A percentile compares a stretch with the other conserved stretches of the same genome.
phyloP scores from a whole-genome alignment of 1,140 invertebrate genomes.

The silkworm (Bombyx mori) region ASM3026992v2 NC_085118.1:5506001-5506500 shows the following conservation, averaged over 20 bases:
- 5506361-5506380: constrained; percentile 37
- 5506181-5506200: constrained; percentile 65
- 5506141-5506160: constrained; percentile 6
- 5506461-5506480: constrained; percentile 20
- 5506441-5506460: constrained; percentile 8
- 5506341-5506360: constrained; percentile 37
- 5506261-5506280: constrained; percentile 35
- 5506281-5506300: constrained; percentile 69
- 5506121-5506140: no score
- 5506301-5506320: constrained; percentile 63
- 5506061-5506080: no score
- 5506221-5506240: constrained; percentile 57
- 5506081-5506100: no score
- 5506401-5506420: constrained; percentile 10
- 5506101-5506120: no score
- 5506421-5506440: constrained; percentile 2
- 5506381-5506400: constrained; percentile 52
- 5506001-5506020: no score
- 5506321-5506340: constrained; percentile 52
- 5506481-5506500: constrained; percentile 36
- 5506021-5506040: no score
- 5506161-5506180: constrained; percentile 50
- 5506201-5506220: constrained; percentile 64
- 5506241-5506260: constrained; percentile 44
- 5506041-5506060: no score